Percentiles rank a stretch among this genome's conserved stretches.
Conservation (phyloP, 2,113 vertebrate species). For the Protobothrops flavoviridis region DNA sequence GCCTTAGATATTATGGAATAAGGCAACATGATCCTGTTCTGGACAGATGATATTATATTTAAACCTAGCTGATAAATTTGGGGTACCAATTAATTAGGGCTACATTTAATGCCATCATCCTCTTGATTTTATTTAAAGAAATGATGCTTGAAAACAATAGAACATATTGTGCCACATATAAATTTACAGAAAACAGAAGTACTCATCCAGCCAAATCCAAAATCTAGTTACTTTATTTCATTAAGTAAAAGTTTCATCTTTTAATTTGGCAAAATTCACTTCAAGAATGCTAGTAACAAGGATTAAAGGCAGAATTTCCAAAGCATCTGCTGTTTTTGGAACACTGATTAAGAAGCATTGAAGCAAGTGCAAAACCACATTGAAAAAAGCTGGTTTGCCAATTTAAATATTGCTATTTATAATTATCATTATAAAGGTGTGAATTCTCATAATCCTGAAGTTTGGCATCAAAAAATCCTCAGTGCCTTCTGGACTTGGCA, state of each 20-base stretch:
- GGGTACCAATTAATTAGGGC: background rate
- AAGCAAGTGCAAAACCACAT: background rate
- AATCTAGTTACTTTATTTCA: background rate
- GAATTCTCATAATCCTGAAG: background rate
- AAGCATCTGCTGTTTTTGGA: conserved; percentile 21
- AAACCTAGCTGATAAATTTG: background rate
- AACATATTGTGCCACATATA: background rate
- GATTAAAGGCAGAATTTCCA: conserved; percentile 4
- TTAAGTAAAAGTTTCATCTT: conserved; percentile 4
- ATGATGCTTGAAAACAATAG: background rate
- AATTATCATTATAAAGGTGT: background rate
- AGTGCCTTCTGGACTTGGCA: background rate
- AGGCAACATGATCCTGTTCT: background rate
- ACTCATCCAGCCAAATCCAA: background rate
- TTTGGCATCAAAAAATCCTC: background rate
- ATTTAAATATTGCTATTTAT: background rate
- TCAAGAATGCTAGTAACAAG: background rate
- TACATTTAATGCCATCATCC: background rate
- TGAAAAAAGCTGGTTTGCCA: background rate
- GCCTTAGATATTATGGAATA: background rate
- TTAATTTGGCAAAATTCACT: background rate
- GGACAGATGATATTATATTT: background rate
- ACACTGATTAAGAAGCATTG: background rate
- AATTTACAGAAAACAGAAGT: background rate
- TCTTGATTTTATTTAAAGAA: conserved; percentile 10